These are phyloP conservation scores for Cheilosia variabilis DNA, from an alignment of 2,888 invertebrate species.

Conservation along the genomic window DNA sequence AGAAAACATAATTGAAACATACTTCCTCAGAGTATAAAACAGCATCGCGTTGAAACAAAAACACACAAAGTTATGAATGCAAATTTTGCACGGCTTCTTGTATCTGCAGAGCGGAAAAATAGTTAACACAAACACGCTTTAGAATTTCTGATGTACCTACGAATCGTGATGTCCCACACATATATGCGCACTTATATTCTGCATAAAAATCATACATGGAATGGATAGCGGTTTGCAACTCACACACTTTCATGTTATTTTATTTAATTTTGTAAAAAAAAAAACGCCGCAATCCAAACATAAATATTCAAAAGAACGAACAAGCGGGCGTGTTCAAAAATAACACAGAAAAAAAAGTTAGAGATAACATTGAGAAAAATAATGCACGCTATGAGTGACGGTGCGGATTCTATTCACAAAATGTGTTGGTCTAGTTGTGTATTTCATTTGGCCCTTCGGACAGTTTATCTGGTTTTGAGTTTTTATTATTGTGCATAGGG, in stretches of 20 bases:
- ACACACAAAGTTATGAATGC: constrained; percentile 21
- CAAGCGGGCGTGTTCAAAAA: neutral
- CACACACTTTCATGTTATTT: neutral
- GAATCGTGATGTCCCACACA: too few relatives aligned
- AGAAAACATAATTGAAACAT: constrained; percentile 34
- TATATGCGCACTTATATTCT: neutral
- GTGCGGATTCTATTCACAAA: constrained; percentile 21
- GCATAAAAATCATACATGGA: neutral
- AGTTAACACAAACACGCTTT: constrained; percentile 18
- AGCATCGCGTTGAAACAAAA: neutral
- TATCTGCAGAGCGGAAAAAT: constrained; percentile 36
- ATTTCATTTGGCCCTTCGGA: constrained; percentile 41
- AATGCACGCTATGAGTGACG: neutral
- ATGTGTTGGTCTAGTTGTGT: constrained; percentile 37
- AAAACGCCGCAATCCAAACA: constrained; percentile 17
- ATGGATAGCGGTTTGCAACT: neutral
- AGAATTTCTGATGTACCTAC: neutral
- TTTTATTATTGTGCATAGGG: constrained; percentile 23
- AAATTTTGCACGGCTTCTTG: constrained; percentile 27
- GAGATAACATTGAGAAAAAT: constrained; percentile 39
- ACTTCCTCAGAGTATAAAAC: constrained; percentile 20
- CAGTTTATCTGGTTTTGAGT: constrained; percentile 45
- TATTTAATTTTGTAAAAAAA: constrained; percentile 10
- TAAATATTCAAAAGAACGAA: constrained; percentile 51
- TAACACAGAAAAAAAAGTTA: neutral